Conservation (phyloP, 2,888 invertebrate species). For the Stenurella melanura region DNA sequence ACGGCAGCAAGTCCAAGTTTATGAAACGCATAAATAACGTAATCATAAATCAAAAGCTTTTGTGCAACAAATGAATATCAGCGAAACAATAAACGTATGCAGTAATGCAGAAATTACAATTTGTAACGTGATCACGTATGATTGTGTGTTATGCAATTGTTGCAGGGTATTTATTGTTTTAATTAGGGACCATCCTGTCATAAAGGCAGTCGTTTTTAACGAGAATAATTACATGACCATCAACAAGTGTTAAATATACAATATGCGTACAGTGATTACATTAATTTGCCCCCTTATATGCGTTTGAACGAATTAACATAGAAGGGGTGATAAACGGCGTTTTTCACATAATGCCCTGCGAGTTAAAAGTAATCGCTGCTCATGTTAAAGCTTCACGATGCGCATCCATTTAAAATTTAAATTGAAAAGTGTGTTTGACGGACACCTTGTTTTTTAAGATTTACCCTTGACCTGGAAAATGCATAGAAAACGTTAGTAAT, state of each 20-base stretch:
- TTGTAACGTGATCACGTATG: conserved; percentile 42
- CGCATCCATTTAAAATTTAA: not conserved
- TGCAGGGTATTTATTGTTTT: conserved; percentile 43
- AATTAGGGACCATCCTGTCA: conserved; percentile 40
- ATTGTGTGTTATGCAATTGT: conserved; percentile 17
- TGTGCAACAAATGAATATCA: conserved; percentile 37
- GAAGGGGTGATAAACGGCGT: not conserved
- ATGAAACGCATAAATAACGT: conserved; percentile 36
- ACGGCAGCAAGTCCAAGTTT: conserved; percentile 34
- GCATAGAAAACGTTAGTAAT: too few relatives aligned
- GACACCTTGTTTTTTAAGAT: not conserved
- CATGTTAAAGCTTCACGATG: not conserved
- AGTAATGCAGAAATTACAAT: conserved; percentile 42
- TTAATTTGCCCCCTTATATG: not conserved
- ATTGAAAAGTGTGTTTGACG: not conserved
- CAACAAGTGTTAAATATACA: conserved; percentile 34
- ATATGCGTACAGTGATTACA: not conserved
- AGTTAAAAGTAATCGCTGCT: not conserved
- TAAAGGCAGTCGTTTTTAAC: conserved; percentile 32
- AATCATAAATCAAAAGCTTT: conserved; percentile 36
- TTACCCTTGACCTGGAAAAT: too few relatives aligned
- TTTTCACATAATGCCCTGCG: not conserved
- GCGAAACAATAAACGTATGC: conserved; percentile 42
- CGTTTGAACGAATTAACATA: not conserved
- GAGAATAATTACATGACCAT: conserved; percentile 35